Percentiles rank a stretch among this genome's conserved stretches.
Conservation (phyloP, 92 coral and sea anemone genomes). For the Siderastrea radians region DNA sequence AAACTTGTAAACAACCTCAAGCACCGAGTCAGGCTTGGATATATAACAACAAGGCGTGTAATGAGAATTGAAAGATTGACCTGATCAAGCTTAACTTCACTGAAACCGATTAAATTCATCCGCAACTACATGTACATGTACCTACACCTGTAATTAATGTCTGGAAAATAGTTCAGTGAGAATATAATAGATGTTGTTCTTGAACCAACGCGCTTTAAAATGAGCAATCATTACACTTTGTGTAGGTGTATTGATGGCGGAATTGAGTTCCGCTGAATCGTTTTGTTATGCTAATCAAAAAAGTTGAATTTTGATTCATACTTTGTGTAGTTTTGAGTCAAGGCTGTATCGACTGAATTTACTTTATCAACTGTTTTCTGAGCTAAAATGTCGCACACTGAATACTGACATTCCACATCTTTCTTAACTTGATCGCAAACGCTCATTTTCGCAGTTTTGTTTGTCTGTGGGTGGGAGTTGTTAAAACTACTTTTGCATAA, state of each 20-base stretch:
- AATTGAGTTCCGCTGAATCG: background rate
- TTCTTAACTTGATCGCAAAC: background rate
- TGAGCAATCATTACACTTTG: background rate
- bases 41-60: no score
- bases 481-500: slow-evolving; percentile 6
- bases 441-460: background rate
- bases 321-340: background rate
- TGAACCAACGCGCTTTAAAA: background rate
- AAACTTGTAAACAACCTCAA: no score
- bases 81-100: no score
- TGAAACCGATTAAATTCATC: no score
- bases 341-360: background rate
- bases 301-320: background rate
- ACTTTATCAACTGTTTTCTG: no score
- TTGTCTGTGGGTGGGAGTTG: background rate
- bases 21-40: no score
- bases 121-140: background rate
- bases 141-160: background rate
- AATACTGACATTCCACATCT: background rate
- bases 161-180: background rate
- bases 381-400: background rate
- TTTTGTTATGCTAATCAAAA: slow-evolving; percentile 17
- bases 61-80: no score
- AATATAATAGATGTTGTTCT: background rate
- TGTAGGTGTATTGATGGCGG: background rate